A percentile compares a stretch with the other conserved stretches of the same genome.
Evolutionary conservation across 2,113 vertebrate genomes (phyloP).

Genomic region (Albula goreensis): DNA sequence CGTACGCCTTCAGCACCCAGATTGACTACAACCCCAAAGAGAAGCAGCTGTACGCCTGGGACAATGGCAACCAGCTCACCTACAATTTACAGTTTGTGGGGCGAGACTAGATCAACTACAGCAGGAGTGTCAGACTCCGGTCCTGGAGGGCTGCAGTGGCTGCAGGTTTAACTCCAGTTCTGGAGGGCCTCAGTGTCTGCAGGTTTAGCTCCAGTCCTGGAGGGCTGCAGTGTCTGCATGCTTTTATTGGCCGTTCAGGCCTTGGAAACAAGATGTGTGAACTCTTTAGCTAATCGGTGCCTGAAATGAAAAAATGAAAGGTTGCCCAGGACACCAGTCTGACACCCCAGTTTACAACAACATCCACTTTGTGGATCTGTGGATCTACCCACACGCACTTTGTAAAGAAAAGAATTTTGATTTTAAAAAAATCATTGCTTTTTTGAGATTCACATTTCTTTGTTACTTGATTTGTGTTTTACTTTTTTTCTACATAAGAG

Average conservation of each 20-base stretch:
- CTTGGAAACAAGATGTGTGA: too few species aligned
- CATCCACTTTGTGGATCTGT: background rate
- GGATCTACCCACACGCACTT: background rate
- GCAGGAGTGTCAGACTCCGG: too few species aligned
- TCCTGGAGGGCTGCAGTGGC: too few species aligned
- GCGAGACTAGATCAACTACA: slow-evolving; percentile 57
- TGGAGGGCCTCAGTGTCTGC: too few species aligned
- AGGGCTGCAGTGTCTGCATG: too few species aligned
- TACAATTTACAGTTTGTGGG: slow-evolving; percentile 84
- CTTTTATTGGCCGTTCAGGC: too few species aligned
- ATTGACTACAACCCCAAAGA: slow-evolving; percentile 97
- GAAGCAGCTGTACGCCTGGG: slow-evolving; percentile 92
- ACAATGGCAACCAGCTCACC: slow-evolving; percentile 94
- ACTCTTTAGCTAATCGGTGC: too few species aligned
- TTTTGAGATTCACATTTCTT: background rate
- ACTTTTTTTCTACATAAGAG: background rate
- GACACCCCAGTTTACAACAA: background rate
- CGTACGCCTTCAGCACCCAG: slow-evolving; percentile 87
- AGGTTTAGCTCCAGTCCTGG: too few species aligned
- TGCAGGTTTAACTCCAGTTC: too few species aligned
- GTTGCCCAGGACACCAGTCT: too few species aligned
- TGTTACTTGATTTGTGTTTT: too few species aligned
- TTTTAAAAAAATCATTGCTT: background rate
- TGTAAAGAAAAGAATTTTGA: background rate
- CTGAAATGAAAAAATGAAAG: too few species aligned